Conservation (phyloP, 2,888 invertebrate species). For the Thecophora atra region DNA sequence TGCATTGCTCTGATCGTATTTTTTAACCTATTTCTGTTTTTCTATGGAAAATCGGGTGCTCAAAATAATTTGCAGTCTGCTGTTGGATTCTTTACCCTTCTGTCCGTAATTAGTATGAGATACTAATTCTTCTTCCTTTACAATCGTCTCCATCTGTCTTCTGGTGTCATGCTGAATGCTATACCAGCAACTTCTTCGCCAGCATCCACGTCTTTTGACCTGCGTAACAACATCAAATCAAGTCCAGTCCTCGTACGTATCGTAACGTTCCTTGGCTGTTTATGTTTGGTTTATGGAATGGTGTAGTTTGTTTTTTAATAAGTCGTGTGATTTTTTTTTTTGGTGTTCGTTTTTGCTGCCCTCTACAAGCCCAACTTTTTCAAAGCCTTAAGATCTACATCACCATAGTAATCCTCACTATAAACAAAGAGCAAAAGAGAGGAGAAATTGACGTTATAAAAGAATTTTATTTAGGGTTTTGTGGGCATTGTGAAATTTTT, state of each 20-base stretch:
- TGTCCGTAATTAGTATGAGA: too few species aligned
- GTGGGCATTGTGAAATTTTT: not conserved
- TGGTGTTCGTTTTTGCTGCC: not conserved
- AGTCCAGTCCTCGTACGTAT: constrained; percentile 6
- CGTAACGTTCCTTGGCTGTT: not conserved
- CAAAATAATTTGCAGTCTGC: too few species aligned
- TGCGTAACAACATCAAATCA: not conserved
- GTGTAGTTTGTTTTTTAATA: not conserved
- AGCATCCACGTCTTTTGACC: not conserved
- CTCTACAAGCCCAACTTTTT: constrained; percentile 76
- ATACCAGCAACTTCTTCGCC: constrained; percentile 4
- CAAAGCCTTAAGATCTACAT: constrained; percentile 86
- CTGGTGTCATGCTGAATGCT: constrained; percentile 21
- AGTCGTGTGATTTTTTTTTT: not conserved
- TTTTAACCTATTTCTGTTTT: too few species aligned
- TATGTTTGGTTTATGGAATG: too few species aligned
- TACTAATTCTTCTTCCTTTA: too few species aligned
- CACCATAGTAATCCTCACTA: constrained; percentile 93
- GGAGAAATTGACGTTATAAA: constrained; percentile 27
- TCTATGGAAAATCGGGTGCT: too few species aligned
- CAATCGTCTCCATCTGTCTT: not conserved
- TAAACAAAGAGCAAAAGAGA: constrained; percentile 46
- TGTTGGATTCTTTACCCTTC: too few species aligned
- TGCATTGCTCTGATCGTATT: too few species aligned
- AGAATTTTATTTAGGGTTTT: not conserved